Evolutionary conservation across 2,797 vertebrate species (phyloP).

Genomic region (Ataeniobius toweri): DNA sequence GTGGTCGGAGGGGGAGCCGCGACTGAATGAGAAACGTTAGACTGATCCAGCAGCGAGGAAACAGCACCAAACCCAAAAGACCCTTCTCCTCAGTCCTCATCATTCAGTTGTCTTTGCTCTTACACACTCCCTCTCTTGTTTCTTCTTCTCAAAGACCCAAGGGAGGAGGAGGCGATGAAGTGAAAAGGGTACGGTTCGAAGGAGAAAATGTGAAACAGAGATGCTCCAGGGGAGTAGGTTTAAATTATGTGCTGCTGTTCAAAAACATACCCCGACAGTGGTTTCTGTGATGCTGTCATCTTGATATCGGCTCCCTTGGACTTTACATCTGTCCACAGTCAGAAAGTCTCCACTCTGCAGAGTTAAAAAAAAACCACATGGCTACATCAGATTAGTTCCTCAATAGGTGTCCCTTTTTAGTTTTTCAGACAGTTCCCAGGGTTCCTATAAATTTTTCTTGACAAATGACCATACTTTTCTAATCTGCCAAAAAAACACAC

Average conservation of each 20-base stretch:
- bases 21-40: conserved; percentile 40
- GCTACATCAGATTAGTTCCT: conserved; percentile 6
- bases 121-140: conserved; percentile 15
- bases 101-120: conserved; percentile 44
- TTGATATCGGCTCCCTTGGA: conserved; percentile 66
- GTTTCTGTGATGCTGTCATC: conserved; percentile 73
- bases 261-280: conserved; percentile 63
- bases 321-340: conserved; percentile 77
- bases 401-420: conserved; percentile 9
- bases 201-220: conserved; percentile 30
- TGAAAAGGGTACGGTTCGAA: conserved; percentile 9
- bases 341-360: conserved; percentile 78
- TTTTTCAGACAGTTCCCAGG: background rate
- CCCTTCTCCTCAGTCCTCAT: conserved; percentile 36
- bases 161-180: conserved; percentile 33
- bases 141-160: conserved; percentile 33
- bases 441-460: background rate
- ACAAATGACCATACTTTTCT: too few species aligned
- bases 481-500: too few species aligned
- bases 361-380: conserved; percentile 7
- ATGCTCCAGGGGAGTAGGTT: conserved; percentile 18
- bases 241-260: conserved; percentile 12
- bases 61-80: conserved; percentile 51
- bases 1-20: conserved; percentile 17
- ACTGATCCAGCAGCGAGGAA: conserved; percentile 31